Evolutionary conservation across 2,113 vertebrate genomes (phyloP).

Genomic region (Forbesichthys papilliferus): DNA sequence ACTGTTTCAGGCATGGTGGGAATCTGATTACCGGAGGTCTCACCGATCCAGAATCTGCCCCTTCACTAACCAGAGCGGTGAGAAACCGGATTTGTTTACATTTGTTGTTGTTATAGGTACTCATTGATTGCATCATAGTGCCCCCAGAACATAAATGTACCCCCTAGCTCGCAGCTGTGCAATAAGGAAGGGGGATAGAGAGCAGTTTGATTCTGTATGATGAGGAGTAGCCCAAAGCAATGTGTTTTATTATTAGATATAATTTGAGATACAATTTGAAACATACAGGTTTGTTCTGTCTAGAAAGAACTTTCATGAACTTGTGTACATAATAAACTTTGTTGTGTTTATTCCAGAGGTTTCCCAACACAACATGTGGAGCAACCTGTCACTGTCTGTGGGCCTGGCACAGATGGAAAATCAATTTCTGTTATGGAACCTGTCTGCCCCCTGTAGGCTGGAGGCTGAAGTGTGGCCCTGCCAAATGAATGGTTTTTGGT

Average conservation of each 20-base stretch:
- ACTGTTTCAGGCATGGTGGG: slow-evolving; percentile 56
- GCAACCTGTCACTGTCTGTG: slow-evolving; percentile 59
- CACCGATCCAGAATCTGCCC: slow-evolving; percentile 56
- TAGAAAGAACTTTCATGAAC: not conserved
- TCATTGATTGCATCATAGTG: no score
- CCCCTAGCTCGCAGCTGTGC: no score
- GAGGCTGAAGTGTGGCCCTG: slow-evolving; percentile 70
- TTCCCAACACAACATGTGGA: slow-evolving; percentile 45
- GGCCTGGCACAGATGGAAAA: slow-evolving; percentile 22
- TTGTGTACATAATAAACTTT: not conserved
- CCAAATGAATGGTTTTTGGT: slow-evolving; percentile 18
- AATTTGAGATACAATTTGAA: no score
- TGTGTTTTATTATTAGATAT: no score
- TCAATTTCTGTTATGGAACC: slow-evolving; percentile 62
- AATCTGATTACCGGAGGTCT: not conserved
- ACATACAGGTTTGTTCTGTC: no score
- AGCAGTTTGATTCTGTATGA: no score
- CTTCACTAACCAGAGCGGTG: slow-evolving; percentile 49
- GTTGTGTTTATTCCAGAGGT: slow-evolving; percentile 32
- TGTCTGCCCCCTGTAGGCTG: slow-evolving; percentile 74
- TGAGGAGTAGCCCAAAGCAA: no score
- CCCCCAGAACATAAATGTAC: not conserved
- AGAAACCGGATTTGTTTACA: slow-evolving; percentile 1
- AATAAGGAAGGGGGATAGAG: no score
- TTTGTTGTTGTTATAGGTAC: not conserved